These are phyloP conservation scores for Pachypsylla venusta DNA, from an alignment of 1,140 invertebrate species.

Conservation along the genomic window DNA sequence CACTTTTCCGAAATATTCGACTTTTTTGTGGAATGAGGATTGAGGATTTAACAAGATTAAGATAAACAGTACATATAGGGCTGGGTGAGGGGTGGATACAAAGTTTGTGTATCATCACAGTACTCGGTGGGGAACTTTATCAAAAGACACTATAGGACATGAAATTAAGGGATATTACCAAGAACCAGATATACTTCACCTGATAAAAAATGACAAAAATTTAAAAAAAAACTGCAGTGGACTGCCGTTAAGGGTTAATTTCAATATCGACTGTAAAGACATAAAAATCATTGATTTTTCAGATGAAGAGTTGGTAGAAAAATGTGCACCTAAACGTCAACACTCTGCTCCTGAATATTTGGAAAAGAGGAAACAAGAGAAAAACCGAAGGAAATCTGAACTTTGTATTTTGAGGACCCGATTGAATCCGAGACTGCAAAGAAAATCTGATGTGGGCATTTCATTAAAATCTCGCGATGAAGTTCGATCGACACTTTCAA, in stretches of 20 bases:
- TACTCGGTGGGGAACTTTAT: too few species aligned
- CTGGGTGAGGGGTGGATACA: too few species aligned
- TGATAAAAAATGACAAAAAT: too few species aligned
- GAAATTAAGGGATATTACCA: too few species aligned
- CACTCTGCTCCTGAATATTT: slow-evolving; percentile 80
- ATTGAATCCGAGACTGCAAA: slow-evolving; percentile 39
- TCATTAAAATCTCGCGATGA: slow-evolving; percentile 29
- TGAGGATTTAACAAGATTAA: too few species aligned
- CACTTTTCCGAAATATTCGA: neutral
- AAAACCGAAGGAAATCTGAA: slow-evolving; percentile 51
- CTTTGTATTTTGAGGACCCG: slow-evolving; percentile 34
- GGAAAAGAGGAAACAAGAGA: slow-evolving; percentile 57
- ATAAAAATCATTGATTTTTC: slow-evolving; percentile 12
- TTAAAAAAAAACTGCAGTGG: too few species aligned
- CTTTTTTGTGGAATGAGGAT: neutral
- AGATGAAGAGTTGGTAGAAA: slow-evolving; percentile 33
- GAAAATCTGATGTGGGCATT: slow-evolving; percentile 31
- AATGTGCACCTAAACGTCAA: slow-evolving; percentile 46
- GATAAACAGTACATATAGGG: too few species aligned
- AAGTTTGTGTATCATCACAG: too few species aligned
- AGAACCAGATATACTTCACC: too few species aligned
- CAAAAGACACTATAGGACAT: too few species aligned
- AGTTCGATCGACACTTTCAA: slow-evolving; percentile 33
- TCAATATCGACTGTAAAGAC: too few species aligned
- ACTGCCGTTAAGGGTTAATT: too few species aligned